phyloP scores from a whole-genome alignment of 2,888 invertebrate genomes.

The Drosophila borealis region DNA sequence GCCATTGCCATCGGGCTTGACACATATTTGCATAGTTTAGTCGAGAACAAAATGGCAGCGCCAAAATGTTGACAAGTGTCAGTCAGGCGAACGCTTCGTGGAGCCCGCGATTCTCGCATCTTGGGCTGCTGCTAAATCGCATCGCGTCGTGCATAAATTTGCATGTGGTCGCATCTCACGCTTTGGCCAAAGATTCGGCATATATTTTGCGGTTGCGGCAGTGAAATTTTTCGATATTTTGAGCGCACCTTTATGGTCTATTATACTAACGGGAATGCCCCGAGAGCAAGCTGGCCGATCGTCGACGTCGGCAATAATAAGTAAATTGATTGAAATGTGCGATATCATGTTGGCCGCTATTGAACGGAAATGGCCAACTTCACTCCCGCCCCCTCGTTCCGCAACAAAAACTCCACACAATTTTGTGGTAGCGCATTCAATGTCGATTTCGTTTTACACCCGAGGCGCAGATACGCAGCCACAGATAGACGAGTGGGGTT shows the following conservation, averaged over 20 bases:
- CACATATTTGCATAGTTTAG: constrained; percentile 77
- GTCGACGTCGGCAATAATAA: constrained; percentile 64
- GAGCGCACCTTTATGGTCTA: constrained; percentile 79
- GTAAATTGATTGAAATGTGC: constrained; percentile 79
- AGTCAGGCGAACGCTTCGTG: constrained; percentile 63
- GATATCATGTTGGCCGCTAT: constrained; percentile 75
- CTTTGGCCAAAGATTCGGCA: constrained; percentile 46
- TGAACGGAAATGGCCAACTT: constrained; percentile 68
- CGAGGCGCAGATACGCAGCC: constrained; percentile 73
- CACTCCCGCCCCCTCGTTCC: not conserved
- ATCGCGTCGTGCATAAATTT: constrained; percentile 63
- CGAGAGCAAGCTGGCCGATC: constrained; percentile 56
- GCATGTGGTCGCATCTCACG: constrained; percentile 76
- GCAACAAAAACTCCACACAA: constrained; percentile 19
- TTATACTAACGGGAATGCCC: constrained; percentile 79
- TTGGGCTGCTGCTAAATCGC: constrained; percentile 13
- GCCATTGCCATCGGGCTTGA: constrained; percentile 64
- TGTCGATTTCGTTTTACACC: constrained; percentile 79
- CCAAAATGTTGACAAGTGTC: constrained; percentile 75
- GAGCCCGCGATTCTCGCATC: constrained; percentile 1
- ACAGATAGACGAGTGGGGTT: constrained; percentile 62
- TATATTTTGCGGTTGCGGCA: constrained; percentile 42
- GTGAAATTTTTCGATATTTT: constrained; percentile 55
- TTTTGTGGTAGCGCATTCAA: constrained; percentile 78
- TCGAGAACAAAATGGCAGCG: constrained; percentile 65